phyloP scores from a whole-genome alignment of 2,888 invertebrate species.

The Teleogryllus oceanicus region DNA sequence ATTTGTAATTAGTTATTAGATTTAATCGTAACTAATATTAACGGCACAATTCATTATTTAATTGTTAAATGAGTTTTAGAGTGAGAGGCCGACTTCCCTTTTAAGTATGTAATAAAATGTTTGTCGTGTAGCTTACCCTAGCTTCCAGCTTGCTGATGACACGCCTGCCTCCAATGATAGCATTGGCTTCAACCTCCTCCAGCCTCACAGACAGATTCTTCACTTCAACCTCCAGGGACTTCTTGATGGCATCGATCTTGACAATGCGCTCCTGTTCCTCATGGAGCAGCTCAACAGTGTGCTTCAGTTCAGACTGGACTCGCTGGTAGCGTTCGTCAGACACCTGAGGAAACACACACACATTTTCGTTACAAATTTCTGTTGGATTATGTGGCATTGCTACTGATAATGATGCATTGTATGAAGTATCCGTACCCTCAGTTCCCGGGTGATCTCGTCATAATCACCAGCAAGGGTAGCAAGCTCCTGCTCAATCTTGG shows the following conservation, averaged over 20 bases:
- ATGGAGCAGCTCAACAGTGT: conserved; percentile 88
- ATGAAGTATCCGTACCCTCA: conserved; percentile 63
- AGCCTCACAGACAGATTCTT: conserved; percentile 90
- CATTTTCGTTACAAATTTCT: background rate
- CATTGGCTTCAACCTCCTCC: conserved; percentile 95
- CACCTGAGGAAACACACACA: conserved; percentile 45
- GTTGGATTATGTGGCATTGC: background rate
- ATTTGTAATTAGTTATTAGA: no score
- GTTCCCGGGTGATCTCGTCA: conserved; percentile 95
- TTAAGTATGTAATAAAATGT: background rate
- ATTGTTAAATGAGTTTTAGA: background rate
- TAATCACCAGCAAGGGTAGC: conserved; percentile 89
- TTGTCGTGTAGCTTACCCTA: conserved; percentile 51
- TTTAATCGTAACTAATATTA: no score
- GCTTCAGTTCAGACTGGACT: conserved; percentile 86
- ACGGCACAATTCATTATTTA: background rate
- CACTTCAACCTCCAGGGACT: conserved; percentile 95
- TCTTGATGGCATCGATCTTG: conserved; percentile 96
- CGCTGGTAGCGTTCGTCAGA: conserved; percentile 92
- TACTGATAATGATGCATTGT: no score
- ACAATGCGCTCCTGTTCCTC: conserved; percentile 96
- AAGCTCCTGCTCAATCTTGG: conserved; percentile 93
- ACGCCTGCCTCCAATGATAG: conserved; percentile 92
- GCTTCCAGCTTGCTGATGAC: conserved; percentile 97
- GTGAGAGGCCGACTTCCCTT: no score